These are phyloP conservation scores for Catotricha subobsoleta DNA, from an alignment of 2,888 invertebrate species.

Conservation along the genomic window DNA sequence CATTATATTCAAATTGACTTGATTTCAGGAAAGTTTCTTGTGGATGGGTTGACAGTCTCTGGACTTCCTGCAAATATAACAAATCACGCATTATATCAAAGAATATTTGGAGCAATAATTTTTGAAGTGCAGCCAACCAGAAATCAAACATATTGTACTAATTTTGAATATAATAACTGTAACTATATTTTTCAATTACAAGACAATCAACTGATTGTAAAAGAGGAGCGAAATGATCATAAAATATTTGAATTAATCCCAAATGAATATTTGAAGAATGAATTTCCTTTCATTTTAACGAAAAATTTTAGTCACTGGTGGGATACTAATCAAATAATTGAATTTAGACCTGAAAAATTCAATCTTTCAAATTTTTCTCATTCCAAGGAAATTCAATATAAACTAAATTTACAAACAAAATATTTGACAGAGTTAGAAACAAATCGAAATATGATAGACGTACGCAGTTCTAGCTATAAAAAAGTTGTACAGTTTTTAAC, in stretches of 20 bases:
- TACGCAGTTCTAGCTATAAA: not conserved
- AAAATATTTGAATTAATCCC: not conserved
- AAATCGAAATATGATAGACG: not conserved
- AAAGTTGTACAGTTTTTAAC: not conserved
- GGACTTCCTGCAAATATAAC: not conserved
- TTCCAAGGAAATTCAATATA: not conserved
- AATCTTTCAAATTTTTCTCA: not conserved
- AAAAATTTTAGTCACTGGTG: slow-evolving; percentile 2
- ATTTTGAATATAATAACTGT: not conserved
- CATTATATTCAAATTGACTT: not conserved
- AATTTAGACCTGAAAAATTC: not conserved
- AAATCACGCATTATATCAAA: not conserved
- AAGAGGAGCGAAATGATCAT: not conserved
- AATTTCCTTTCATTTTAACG: not conserved
- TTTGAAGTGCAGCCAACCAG: slow-evolving; percentile 4
- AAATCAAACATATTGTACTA: not conserved
- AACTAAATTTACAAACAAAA: not conserved
- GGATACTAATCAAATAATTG: not conserved
- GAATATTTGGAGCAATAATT: not conserved
- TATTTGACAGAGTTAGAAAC: not conserved
- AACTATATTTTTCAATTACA: not conserved
- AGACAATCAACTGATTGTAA: not conserved
- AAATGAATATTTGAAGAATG: not conserved
- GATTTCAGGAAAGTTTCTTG: not conserved
- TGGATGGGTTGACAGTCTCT: not conserved